Conservation (phyloP, 1,140 invertebrate species). For the Leptonema lineaticorne region DNA sequence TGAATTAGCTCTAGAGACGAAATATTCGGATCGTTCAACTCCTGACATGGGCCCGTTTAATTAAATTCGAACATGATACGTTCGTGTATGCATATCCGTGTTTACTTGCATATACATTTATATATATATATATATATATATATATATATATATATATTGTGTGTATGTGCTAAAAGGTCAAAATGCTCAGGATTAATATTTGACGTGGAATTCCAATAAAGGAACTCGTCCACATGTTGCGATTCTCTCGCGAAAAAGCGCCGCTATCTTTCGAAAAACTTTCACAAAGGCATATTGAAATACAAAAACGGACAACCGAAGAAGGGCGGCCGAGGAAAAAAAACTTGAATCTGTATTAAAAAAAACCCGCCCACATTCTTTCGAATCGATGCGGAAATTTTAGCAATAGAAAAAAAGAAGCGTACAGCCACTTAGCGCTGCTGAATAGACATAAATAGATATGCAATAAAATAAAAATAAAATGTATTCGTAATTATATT, state of each 20-base stretch:
- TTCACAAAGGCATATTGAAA: conserved; percentile 36
- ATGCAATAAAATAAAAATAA: not conserved
- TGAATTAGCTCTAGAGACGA: too few relatives aligned
- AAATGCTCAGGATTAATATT: conserved; percentile 24
- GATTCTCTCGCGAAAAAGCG: not conserved
- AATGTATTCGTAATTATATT: too few relatives aligned
- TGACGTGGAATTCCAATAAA: conserved; percentile 33
- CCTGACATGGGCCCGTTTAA: conserved; percentile 27
- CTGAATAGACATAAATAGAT: too few relatives aligned
- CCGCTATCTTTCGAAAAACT: conserved; percentile 47
- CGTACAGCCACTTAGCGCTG: too few relatives aligned
- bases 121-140: too few relatives aligned
- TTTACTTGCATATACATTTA: too few relatives aligned
- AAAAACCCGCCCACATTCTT: too few relatives aligned
- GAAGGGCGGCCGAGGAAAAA: too few relatives aligned
- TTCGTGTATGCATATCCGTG: too few relatives aligned
- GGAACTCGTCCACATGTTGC: conserved; percentile 25
- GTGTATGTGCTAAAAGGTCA: conserved; percentile 12
- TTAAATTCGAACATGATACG: conserved; percentile 31
- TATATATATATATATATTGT: too few relatives aligned
- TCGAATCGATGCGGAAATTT: not conserved
- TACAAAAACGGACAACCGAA: not conserved
- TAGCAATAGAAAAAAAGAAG: too few relatives aligned
- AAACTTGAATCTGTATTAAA: conserved; percentile 14
- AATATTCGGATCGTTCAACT: conserved; percentile 10